phyloP scores from a whole-genome alignment of 1,140 invertebrate genomes.

The Acromyrmex charruanus region DNA sequence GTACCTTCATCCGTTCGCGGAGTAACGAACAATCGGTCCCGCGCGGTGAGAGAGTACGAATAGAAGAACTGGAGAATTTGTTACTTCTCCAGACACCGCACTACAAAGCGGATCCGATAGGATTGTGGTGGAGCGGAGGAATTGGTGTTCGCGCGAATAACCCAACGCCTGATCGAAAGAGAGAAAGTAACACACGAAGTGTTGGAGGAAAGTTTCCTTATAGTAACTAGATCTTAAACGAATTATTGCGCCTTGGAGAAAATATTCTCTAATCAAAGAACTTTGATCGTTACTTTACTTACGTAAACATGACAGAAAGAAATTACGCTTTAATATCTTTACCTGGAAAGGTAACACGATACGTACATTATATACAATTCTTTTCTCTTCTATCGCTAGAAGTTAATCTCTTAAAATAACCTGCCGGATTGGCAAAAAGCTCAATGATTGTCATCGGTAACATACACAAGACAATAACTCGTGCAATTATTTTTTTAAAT shows the following conservation, averaged over 20 bases:
- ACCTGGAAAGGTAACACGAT: not conserved
- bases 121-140: conserved; percentile 24
- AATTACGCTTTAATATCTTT: not conserved
- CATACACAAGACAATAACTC: not conserved
- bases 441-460: not conserved
- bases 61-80: conserved; percentile 55
- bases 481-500: not conserved
- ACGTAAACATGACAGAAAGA: not conserved
- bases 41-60: conserved; percentile 18
- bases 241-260: conserved; percentile 22
- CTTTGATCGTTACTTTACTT: not conserved
- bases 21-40: conserved; percentile 59
- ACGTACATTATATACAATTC: not conserved
- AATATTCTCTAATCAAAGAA: conserved; percentile 17
- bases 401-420: not conserved
- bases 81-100: conserved; percentile 48
- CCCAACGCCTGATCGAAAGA: conserved; percentile 31
- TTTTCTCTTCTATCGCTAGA: not conserved
- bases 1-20: conserved; percentile 29
- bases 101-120: conserved; percentile 42
- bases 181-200: conserved; percentile 3
- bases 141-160: conserved; percentile 40
- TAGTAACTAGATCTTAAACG: conserved; percentile 9
- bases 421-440: not conserved
- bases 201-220: not conserved